Conservation (phyloP, 2,888 invertebrate species). For the Phoronis australis region DNA sequence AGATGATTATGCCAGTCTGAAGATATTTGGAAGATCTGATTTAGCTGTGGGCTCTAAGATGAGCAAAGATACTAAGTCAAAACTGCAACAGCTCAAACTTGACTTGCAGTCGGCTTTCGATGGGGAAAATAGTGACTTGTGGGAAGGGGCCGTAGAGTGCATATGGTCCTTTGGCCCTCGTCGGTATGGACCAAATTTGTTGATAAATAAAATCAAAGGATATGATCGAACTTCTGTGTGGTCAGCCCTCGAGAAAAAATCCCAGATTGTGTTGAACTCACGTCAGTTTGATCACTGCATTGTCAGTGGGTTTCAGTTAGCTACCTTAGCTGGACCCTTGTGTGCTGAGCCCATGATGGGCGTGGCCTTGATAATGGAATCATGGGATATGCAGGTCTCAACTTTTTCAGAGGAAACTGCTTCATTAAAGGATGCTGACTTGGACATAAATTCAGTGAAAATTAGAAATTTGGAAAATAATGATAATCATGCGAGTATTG, state of each 20-base stretch:
- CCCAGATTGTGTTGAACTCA: background rate
- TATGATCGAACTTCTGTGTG: slow-evolving; percentile 60
- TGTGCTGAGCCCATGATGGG: slow-evolving; percentile 98
- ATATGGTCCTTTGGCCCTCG: slow-evolving; percentile 91
- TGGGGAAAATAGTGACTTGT: slow-evolving; percentile 59
- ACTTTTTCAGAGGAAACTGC: background rate
- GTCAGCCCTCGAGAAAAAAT: slow-evolving; percentile 21
- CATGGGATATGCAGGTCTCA: slow-evolving; percentile 63
- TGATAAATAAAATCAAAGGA: slow-evolving; percentile 73
- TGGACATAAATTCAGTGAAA: too few species aligned
- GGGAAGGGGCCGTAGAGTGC: slow-evolving; percentile 53
- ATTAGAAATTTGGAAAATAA: too few species aligned
- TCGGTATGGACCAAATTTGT: slow-evolving; percentile 80
- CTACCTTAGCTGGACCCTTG: slow-evolving; percentile 81
- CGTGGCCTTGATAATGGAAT: slow-evolving; percentile 77
- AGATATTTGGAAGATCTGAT: too few species aligned
- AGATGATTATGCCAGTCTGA: slow-evolving; percentile 48
- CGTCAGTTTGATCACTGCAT: slow-evolving; percentile 59
- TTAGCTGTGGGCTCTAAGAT: too few species aligned
- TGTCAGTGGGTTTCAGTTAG: slow-evolving; percentile 58
- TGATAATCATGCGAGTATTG: too few species aligned
- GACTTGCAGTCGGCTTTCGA: slow-evolving; percentile 62
- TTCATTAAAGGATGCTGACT: too few species aligned
- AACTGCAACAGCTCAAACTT: too few species aligned
- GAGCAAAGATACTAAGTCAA: too few species aligned